phyloP scores from a whole-genome alignment of 2,888 invertebrate genomes.

The Archips crataeganus region DNA sequence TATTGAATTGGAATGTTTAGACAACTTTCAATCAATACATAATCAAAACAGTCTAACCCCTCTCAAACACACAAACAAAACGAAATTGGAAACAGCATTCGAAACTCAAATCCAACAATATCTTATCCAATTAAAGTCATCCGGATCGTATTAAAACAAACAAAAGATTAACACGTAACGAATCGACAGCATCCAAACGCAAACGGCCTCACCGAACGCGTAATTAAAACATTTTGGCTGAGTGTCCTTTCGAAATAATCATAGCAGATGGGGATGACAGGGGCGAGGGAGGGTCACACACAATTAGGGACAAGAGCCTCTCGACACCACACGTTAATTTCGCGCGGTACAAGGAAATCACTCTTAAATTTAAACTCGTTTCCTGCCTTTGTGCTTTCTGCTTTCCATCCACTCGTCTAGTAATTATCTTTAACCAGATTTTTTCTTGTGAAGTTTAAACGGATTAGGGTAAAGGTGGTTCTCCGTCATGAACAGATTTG shows the following conservation, averaged over 20 bases:
- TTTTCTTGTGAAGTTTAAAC: slow-evolving; percentile 35
- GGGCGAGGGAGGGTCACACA: slow-evolving; percentile 35
- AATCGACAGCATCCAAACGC: slow-evolving; percentile 10
- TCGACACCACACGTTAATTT: slow-evolving; percentile 38
- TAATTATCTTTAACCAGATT: slow-evolving; percentile 40
- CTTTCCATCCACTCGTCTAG: slow-evolving; percentile 24
- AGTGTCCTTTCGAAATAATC: slow-evolving; percentile 48
- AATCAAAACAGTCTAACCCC: not conserved
- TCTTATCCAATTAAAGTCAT: slow-evolving; percentile 26
- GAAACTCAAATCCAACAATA: slow-evolving; percentile 9
- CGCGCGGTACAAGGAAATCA: slow-evolving; percentile 45
- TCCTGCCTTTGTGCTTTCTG: slow-evolving; percentile 44
- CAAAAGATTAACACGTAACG: slow-evolving; percentile 33
- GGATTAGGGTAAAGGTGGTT: slow-evolving; percentile 15
- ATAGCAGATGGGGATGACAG: slow-evolving; percentile 44
- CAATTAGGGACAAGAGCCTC: slow-evolving; percentile 40
- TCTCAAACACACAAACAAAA: slow-evolving; percentile 1
- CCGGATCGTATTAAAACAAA: slow-evolving; percentile 32
- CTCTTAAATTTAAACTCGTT: slow-evolving; percentile 49
- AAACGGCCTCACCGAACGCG: slow-evolving; percentile 45
- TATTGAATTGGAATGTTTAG: not conserved
- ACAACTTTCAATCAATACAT: slow-evolving; percentile 1
- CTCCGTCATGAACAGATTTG: slow-evolving; percentile 28
- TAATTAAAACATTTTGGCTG: slow-evolving; percentile 52
- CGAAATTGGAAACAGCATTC: slow-evolving; percentile 9